Base-by-base conservation (phyloP, 2,797 vertebrate species). In the Morus bassanus region DNA sequence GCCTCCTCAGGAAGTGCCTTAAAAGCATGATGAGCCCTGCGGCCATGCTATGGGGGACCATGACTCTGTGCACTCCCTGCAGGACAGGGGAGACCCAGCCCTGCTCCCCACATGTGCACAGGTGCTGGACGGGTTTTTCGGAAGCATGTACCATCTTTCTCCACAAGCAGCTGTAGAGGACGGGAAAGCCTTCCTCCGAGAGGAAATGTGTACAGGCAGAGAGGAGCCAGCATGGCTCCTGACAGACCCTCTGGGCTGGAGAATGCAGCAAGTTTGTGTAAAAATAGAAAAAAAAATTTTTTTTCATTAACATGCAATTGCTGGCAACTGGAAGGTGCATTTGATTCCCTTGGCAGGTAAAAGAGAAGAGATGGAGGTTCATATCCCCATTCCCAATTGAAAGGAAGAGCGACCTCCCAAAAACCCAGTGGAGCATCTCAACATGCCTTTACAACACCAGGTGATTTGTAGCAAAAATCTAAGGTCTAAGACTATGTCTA, bases 131-230 rank as follows among this genome's bases (percentile, higher is more conserved):
- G 31, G 12, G 27, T 10, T 37, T 70, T 46, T 31, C 2, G 8
- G 31, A n/a, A 69, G 2, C 1, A 0, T 13, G 19, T 11, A 10
- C 23, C 0, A 0, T 41, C 35, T 61, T 65, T 68, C 30, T 61
- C 37, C 4, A 2, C 2, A 6, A 59, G 50, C 39, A 83, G n/a
- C 12, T 10, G 6, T 22, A 9, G 9, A 6, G 24, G 11, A 56
- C 5, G 18, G 50, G 37, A 51, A 75, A 61, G 7, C 13, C 37
- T 72, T 76, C 22, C 37, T 68, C 50, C 2, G 0, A 63, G 35
- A 81, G 1, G 14, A 79, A 85, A 88, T 0, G 2, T 53, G 31
- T 9, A 6, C 0, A 2, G 76, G 19, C 53, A 63, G 35, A 53
- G n/a, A 85, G 33, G 46, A 82, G 39, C 12, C 54, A 50, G 13